Evolutionary conservation across 2,113 vertebrate species (phyloP).

Genomic region (Myotis davidii): DNA sequence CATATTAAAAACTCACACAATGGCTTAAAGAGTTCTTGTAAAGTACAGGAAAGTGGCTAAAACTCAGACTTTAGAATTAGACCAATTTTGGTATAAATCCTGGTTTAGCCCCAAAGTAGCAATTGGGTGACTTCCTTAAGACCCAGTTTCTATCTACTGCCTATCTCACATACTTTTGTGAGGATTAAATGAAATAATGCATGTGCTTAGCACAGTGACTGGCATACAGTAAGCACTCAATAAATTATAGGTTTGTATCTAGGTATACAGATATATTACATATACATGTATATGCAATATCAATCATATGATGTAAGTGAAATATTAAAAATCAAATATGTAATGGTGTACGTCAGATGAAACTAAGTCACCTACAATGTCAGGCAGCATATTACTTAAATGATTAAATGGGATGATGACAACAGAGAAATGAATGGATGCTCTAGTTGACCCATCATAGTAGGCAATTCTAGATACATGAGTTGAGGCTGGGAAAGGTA

Average conservation of each 20-base stretch:
- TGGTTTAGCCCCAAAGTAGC: background rate
- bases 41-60: background rate
- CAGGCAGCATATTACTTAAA: background rate
- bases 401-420: background rate
- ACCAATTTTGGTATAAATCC: background rate
- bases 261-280: slow-evolving; percentile 13
- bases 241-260: slow-evolving; percentile 22
- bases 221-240: slow-evolving; percentile 64
- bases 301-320: background rate
- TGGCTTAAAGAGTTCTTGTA: background rate
- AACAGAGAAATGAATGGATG: slow-evolving; percentile 25
- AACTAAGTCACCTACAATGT: background rate
- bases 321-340: slow-evolving; percentile 53
- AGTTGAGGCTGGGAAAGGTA: background rate
- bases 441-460: background rate
- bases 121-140: background rate
- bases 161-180: background rate
- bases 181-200: slow-evolving; percentile 21
- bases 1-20: background rate
- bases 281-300: slow-evolving; percentile 18
- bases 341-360: slow-evolving; percentile 25
- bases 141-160: background rate
- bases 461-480: background rate
- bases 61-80: background rate
- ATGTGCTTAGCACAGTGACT: slow-evolving; percentile 21